Conservation (phyloP, 2,888 invertebrate genomes). For the Platycnemis pennipes region DNA sequence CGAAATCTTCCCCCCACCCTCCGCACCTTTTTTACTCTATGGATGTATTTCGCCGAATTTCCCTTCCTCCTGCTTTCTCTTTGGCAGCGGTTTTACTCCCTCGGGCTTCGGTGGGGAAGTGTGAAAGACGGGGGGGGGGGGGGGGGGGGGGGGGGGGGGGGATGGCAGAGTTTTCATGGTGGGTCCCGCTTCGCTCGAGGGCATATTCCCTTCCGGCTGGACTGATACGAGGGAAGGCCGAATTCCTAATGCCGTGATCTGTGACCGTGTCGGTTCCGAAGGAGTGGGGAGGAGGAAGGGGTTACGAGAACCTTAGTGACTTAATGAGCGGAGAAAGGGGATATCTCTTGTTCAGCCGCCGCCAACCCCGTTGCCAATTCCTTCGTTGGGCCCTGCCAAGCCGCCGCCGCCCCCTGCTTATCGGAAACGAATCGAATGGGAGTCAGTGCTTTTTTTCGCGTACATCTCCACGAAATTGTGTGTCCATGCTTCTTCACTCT, state of each 20-base stretch:
- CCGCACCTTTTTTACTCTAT: constrained; percentile 46
- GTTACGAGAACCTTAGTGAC: neutral
- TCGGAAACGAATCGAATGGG: neutral
- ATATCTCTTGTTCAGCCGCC: neutral
- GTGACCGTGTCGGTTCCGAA: neutral
- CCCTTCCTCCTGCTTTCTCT: neutral
- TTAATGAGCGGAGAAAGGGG: constrained; percentile 25
- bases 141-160: neutral
- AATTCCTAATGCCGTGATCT: neutral
- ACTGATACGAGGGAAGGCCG: neutral
- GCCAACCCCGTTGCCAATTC: neutral
- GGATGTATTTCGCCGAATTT: constrained; percentile 10
- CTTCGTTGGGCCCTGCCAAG: neutral
- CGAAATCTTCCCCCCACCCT: neutral
- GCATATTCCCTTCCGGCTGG: neutral
- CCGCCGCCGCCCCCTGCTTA: neutral
- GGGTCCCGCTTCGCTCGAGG: neutral
- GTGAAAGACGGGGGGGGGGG: neutral
- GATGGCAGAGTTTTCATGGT: no score
- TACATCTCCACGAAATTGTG: neutral
- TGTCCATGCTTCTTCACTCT: constrained; percentile 22
- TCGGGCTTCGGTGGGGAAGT: constrained; percentile 11
- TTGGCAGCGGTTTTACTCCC: constrained; percentile 29
- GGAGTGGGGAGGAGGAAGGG: neutral
- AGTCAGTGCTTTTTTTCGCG: neutral